A percentile compares a stretch with the other conserved stretches of the same genome.
phyloP scores from a whole-genome alignment of 2,113 vertebrate genomes.

The Pelecanus crispus region DNA sequence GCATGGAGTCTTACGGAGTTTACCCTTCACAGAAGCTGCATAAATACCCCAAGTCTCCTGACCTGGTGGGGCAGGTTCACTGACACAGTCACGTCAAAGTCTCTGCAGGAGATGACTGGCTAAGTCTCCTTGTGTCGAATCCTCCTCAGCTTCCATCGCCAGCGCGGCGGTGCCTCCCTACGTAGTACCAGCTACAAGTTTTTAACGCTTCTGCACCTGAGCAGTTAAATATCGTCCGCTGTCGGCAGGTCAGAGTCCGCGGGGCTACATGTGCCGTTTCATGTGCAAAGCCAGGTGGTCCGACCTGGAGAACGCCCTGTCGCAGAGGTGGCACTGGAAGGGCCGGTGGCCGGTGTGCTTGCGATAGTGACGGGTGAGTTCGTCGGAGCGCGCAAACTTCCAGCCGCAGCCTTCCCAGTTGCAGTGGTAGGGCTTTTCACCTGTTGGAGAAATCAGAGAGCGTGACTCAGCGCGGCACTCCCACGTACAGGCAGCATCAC shows the following conservation, averaged over 20 bases:
- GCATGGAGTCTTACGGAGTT: background rate
- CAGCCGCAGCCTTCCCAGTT: slow-evolving; percentile 96
- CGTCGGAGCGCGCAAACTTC: slow-evolving; percentile 94
- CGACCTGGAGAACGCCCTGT: slow-evolving; percentile 91
- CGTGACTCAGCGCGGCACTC: background rate
- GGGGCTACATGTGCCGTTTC: slow-evolving; percentile 89
- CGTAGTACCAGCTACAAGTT: slow-evolving; percentile 90
- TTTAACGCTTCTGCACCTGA: background rate
- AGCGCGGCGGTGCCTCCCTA: slow-evolving; percentile 41
- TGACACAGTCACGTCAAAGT: slow-evolving; percentile 2
- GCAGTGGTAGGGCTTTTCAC: slow-evolving; percentile 97
- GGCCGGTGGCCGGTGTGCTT: slow-evolving; percentile 95
- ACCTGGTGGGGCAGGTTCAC: background rate
- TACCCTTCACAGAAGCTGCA: slow-evolving; percentile 57
- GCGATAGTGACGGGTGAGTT: slow-evolving; percentile 92
- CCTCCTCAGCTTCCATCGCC: background rate
- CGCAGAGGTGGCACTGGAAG: slow-evolving; percentile 95
- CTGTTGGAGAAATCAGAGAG: slow-evolving; percentile 48
- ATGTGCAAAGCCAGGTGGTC: slow-evolving; percentile 96
- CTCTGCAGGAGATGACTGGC: slow-evolving; percentile 67
- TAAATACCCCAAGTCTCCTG: slow-evolving; percentile 64
- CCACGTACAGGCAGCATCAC: background rate
- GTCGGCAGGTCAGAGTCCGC: background rate
- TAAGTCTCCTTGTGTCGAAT: slow-evolving; percentile 66
- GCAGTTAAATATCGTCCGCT: background rate